Evolutionary conservation across 2,113 vertebrate genomes (phyloP).

Genomic region (Probosciger aterrimus): DNA sequence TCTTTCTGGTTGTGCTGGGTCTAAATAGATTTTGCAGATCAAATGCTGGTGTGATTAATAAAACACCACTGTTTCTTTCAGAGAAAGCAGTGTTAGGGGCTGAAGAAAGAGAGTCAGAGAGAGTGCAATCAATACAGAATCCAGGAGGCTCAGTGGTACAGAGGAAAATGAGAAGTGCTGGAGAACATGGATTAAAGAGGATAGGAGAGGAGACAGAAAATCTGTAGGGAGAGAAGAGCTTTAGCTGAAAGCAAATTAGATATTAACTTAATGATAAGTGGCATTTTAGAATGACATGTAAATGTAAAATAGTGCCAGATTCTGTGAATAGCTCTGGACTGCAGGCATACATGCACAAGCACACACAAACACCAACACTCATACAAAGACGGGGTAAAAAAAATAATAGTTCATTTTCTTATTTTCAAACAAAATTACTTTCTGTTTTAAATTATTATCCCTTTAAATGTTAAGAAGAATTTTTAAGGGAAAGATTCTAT

Average conservation of each 20-base stretch:
- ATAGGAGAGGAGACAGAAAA: background rate
- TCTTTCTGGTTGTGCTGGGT: background rate
- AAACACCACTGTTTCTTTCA: background rate
- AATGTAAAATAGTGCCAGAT: background rate
- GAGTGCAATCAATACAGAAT: background rate
- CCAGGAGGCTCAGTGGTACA: background rate
- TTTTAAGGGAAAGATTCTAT: background rate
- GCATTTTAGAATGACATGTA: background rate
- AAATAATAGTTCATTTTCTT: background rate
- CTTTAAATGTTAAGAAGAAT: background rate
- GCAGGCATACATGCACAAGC: background rate
- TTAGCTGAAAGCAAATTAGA: background rate
- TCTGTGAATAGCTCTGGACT: background rate
- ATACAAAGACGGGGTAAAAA: accelerated
- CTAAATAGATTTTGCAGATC: background rate
- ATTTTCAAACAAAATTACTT: background rate
- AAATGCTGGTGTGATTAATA: background rate
- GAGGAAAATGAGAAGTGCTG: background rate
- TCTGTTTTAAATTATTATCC: background rate
- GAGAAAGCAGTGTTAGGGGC: background rate
- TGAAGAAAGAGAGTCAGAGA: background rate
- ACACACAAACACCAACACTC: background rate
- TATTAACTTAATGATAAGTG: background rate
- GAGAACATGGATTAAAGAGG: background rate
- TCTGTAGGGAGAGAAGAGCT: background rate